Evolutionary conservation across 2,888 invertebrate species (phyloP), one percentile per base, ranked within the genome.

Genomic region (Drosophila macrospina): DNA sequence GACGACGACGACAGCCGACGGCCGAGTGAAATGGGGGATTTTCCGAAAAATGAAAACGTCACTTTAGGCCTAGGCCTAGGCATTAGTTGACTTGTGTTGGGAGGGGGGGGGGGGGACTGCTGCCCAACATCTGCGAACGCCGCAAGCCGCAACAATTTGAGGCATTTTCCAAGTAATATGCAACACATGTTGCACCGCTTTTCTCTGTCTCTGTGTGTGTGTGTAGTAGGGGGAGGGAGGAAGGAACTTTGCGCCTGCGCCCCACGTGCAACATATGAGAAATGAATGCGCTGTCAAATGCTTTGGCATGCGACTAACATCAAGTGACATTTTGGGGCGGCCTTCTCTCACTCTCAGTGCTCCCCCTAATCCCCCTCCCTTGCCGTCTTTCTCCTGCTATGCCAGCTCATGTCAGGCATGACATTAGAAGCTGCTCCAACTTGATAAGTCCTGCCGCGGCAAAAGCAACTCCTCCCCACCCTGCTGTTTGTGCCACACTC

Each of bases 161-260:
- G 73, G 81, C 85, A 83, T 86, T 88, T 85, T 85, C 88, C 88
- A 88, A 88, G 85, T 85, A 85, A 85, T 85, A 85, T 88, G 86
- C 85, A 88, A 88, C 85, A 85, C 84, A 88, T 85, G 85, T 86
- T 77, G 59, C 44, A 41, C 45, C 59, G 16, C 13, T 10, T 42
- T 47, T 47, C 34, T 20, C 20, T 20, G 20, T 20, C 2, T 2
- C 3, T 39, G 51, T 39, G 59, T 37, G 57, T 48, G 63, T 24
- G 6, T 20, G 20, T n/a, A n/a, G 24, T 3, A 3, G 41, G 24
- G 42, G 20, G 20, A 20, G 44, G 5, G 16, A n/a, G 24, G 11
- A 4, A n/a, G 24, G 13, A 36, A 30, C 42, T 54, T 45, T 51
- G 72, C 77, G 78, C 84, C 71, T 86, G 86, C 87, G 87, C 82